Evolutionary conservation across 2,888 invertebrate genomes (phyloP).

Genomic region (Tachystola acroxantha): DNA sequence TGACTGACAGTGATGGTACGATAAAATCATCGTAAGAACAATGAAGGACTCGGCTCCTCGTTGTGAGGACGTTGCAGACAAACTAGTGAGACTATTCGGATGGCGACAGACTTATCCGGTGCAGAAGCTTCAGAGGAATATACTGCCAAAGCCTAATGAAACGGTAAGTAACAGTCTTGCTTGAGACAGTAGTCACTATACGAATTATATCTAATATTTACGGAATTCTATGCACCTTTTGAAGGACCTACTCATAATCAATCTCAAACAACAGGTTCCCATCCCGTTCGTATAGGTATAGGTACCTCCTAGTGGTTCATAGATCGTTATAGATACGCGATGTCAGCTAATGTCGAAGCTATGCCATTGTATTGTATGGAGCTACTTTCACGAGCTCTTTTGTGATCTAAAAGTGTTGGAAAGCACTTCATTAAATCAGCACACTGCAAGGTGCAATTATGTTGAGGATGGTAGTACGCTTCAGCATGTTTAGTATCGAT

Average conservation of each 20-base stretch:
- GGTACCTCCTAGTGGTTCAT: too few species aligned
- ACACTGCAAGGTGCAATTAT: slow-evolving; percentile 37
- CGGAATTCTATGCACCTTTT: too few species aligned
- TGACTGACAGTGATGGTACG: slow-evolving; percentile 12
- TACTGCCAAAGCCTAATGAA: slow-evolving; percentile 67
- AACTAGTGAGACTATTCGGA: slow-evolving; percentile 86
- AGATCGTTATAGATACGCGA: slow-evolving; percentile 9
- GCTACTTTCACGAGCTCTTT: slow-evolving; percentile 54
- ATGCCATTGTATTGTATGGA: slow-evolving; percentile 20
- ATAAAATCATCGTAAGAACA: slow-evolving; percentile 18
- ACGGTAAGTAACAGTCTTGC: too few species aligned
- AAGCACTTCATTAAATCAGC: slow-evolving; percentile 57
- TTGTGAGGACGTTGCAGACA: slow-evolving; percentile 87
- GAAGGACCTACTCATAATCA: too few species aligned
- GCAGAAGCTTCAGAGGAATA: slow-evolving; percentile 83
- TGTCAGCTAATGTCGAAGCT: slow-evolving; percentile 8
- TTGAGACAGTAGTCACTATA: too few species aligned
- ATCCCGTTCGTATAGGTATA: background rate
- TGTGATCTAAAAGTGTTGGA: slow-evolving; percentile 61
- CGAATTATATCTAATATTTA: too few species aligned
- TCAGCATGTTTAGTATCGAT: slow-evolving; percentile 9
- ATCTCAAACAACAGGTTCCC: background rate
- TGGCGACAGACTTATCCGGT: slow-evolving; percentile 90
- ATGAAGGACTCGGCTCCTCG: slow-evolving; percentile 82
- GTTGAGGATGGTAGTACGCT: slow-evolving; percentile 22